Conservation (phyloP, 2,113 vertebrate genomes). For the Stegastes partitus region DNA sequence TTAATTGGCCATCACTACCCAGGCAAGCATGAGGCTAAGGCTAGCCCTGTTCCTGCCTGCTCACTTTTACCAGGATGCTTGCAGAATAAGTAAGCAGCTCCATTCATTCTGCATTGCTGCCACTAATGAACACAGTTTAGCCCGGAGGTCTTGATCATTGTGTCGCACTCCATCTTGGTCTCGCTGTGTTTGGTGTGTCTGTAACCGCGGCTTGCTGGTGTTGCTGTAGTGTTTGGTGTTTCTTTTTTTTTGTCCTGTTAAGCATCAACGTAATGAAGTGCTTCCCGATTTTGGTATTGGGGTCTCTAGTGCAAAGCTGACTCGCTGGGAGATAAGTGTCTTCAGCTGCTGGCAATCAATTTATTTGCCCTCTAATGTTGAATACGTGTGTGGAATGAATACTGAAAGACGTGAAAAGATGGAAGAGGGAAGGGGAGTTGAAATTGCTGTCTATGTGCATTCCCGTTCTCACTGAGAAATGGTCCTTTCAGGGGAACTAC, state of each 20-base stretch:
- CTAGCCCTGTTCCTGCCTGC: slow-evolving; percentile 65
- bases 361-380: slow-evolving; percentile 78
- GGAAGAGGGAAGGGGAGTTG: slow-evolving; percentile 46
- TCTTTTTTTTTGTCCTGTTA: slow-evolving; percentile 40
- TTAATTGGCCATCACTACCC: slow-evolving; percentile 86
- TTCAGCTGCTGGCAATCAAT: slow-evolving; percentile 82
- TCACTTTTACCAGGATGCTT: slow-evolving; percentile 65
- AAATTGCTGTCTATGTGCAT: slow-evolving; percentile 56
- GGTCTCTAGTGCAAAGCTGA: slow-evolving; percentile 69
- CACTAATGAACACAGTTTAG: slow-evolving; percentile 79
- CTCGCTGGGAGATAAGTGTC: slow-evolving; percentile 75
- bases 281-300: slow-evolving; percentile 71
- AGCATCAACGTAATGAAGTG: slow-evolving; percentile 76
- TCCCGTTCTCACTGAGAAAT: slow-evolving; percentile 67
- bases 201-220: slow-evolving; percentile 53
- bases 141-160: slow-evolving; percentile 70
- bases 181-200: slow-evolving; percentile 57
- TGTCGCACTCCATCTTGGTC: slow-evolving; percentile 63
- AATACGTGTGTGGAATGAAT: slow-evolving; percentile 72
- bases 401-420: slow-evolving; percentile 56
- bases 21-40: slow-evolving; percentile 76
- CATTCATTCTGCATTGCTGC: slow-evolving; percentile 71
- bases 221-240: slow-evolving; percentile 53
- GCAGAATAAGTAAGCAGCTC: slow-evolving; percentile 75
- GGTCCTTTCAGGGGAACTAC: slow-evolving; percentile 63